Evolutionary conservation across 2,113 vertebrate genomes (phyloP).

Genomic region (Hiodon alosoides): DNA sequence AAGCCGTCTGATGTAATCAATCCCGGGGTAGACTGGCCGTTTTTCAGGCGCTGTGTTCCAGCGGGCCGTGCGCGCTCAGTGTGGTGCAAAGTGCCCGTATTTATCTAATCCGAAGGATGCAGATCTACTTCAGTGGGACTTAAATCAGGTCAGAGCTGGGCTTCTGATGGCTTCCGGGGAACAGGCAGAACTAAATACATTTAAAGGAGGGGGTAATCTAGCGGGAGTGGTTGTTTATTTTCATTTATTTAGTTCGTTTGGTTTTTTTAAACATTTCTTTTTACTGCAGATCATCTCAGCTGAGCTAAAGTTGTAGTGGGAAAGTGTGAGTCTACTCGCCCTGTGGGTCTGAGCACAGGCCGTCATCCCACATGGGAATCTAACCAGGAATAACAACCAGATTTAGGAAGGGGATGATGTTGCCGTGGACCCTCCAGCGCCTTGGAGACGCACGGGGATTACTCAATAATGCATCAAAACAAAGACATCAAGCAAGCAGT

Average conservation of each 20-base stretch:
- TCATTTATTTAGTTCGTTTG: too few species aligned
- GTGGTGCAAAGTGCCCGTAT: background rate
- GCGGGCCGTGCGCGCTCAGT: background rate
- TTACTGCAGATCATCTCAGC: background rate
- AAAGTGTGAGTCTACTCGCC: background rate
- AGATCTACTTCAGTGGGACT: background rate
- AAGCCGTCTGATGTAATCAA: background rate
- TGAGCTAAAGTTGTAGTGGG: background rate
- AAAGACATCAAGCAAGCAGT: conserved; percentile 44
- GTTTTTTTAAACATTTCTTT: background rate
- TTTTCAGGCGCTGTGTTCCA: background rate
- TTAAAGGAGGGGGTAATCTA: conserved; percentile 10
- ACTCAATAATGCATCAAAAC: conserved; percentile 63
- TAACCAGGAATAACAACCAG: background rate
- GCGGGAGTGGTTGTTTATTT: background rate
- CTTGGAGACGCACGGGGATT: conserved; percentile 40
- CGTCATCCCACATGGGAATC: conserved; percentile 2
- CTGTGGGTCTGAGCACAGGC: background rate
- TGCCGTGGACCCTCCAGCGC: background rate
- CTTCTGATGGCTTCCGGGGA: conserved; percentile 12
- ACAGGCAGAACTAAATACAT: conserved; percentile 2
- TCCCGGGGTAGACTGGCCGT: background rate
- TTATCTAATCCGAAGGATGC: conserved; percentile 10
- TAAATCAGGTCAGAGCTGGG: conserved; percentile 17
- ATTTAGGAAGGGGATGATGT: conserved; percentile 3